Conservation (phyloP, 2,113 vertebrate species). For the Hyperoodon ampullatus region DNA sequence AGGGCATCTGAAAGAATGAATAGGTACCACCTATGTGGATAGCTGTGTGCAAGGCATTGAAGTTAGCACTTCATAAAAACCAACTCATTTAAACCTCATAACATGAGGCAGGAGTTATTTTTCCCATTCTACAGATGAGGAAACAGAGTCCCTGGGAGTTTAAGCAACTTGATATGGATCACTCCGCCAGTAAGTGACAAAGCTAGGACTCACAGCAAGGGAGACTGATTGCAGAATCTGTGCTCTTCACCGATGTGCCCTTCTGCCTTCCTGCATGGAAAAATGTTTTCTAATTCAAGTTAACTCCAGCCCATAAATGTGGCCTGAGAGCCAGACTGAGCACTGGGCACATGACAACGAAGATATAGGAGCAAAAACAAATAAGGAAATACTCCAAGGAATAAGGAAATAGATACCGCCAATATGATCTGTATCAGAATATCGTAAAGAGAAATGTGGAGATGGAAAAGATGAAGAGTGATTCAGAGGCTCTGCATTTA, state of each 20-base stretch:
- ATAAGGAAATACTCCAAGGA: not conserved
- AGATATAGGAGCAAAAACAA: not conserved
- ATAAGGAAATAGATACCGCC: not conserved
- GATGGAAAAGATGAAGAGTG: not conserved
- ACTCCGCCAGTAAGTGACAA: not conserved
- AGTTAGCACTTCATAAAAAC: not conserved
- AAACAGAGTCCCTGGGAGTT: not conserved
- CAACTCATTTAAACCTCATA: not conserved
- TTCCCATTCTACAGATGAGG: not conserved
- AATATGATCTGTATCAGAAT: not conserved
- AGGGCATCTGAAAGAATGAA: conserved; percentile 36
- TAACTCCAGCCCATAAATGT: not conserved
- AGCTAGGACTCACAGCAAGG: not conserved
- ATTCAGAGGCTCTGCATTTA: not conserved
- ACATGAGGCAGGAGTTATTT: not conserved
- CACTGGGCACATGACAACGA: not conserved
- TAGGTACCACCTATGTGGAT: not conserved
- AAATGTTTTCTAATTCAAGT: conserved; percentile 13
- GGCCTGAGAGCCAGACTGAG: not conserved
- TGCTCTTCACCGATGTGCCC: not conserved
- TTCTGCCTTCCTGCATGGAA: not conserved
- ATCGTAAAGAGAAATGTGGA: not conserved
- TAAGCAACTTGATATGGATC: not conserved
- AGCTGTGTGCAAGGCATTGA: not conserved
- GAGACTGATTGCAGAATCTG: not conserved